A percentile compares a stretch with the other conserved stretches of the same genome.
Conservation (phyloP, 2,113 vertebrate genomes). For the Dissostichus mawsoni region DNA sequence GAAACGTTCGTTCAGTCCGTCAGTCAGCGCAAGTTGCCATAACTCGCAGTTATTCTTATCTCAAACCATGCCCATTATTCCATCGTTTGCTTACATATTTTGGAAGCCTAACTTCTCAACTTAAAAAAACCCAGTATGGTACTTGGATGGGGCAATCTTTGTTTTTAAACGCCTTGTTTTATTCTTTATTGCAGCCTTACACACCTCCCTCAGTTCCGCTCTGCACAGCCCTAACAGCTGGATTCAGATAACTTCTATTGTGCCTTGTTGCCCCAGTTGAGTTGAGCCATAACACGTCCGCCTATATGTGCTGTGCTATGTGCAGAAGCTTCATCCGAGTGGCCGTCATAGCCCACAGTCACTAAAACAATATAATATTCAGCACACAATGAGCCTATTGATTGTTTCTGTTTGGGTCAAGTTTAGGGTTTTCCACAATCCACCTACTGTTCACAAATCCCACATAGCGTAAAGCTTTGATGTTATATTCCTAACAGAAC, state of each 20-base stretch:
- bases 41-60: background rate
- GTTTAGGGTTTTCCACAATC: slow-evolving; percentile 23
- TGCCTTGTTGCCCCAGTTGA: slow-evolving; percentile 73
- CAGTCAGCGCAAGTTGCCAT: slow-evolving; percentile 3
- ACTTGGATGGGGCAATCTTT: slow-evolving; percentile 10
- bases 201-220: slow-evolving; percentile 3
- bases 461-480: slow-evolving; percentile 17
- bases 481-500: slow-evolving; percentile 45
- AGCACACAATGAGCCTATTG: background rate
- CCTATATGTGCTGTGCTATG: background rate
- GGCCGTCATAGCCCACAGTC: slow-evolving; percentile 4
- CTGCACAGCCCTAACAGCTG: slow-evolving; percentile 50
- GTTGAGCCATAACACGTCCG: slow-evolving; percentile 32
- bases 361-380: background rate
- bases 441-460: background rate
- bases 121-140: background rate
- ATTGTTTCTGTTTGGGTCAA: slow-evolving; percentile 7
- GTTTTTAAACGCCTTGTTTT: slow-evolving; percentile 61
- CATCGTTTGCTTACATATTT: background rate
- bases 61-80: background rate
- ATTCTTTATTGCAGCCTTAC: slow-evolving; percentile 58
- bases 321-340: slow-evolving; percentile 12
- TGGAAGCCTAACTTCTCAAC: background rate
- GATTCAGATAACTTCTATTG: slow-evolving; percentile 55
- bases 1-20: background rate